Conservation (phyloP, 2,888 invertebrate genomes). For the Diadegma fenestrale region DNA sequence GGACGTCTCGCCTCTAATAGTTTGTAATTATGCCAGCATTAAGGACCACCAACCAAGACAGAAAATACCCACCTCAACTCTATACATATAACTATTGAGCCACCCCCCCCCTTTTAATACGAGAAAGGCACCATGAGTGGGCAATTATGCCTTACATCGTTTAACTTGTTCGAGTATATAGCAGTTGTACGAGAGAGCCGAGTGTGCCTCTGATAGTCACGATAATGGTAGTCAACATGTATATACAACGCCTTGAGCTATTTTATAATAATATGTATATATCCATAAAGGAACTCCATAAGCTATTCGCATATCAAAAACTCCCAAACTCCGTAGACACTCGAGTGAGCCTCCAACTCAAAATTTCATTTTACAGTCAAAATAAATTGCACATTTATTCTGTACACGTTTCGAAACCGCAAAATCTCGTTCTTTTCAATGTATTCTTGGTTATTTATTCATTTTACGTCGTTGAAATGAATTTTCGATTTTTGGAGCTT, state of each 20-base stretch:
- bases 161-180: conserved; percentile 66
- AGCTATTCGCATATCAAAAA: not conserved
- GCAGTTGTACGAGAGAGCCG: conserved; percentile 59
- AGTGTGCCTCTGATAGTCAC: conserved; percentile 57
- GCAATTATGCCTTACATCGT: conserved; percentile 69
- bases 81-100: no score
- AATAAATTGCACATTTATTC: not conserved
- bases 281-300: not conserved
- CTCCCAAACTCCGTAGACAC: no score
- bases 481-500: no score
- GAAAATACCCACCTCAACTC: not conserved
- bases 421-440: not conserved
- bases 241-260: conserved; percentile 36
- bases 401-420: not conserved
- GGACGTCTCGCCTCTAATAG: conserved; percentile 47
- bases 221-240: conserved; percentile 13
- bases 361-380: not conserved
- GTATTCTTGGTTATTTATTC: not conserved
- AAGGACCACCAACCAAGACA: not conserved
- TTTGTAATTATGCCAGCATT: conserved; percentile 43
- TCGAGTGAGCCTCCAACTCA: no score
- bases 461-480: no score
- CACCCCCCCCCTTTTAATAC: no score
- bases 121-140: conserved; percentile 61
- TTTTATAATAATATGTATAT: conserved; percentile 36